A percentile compares a stretch with the other conserved stretches of the same genome.
phyloP scores from a whole-genome alignment of 1,140 invertebrate genomes.

The Bombus affinis region DNA sequence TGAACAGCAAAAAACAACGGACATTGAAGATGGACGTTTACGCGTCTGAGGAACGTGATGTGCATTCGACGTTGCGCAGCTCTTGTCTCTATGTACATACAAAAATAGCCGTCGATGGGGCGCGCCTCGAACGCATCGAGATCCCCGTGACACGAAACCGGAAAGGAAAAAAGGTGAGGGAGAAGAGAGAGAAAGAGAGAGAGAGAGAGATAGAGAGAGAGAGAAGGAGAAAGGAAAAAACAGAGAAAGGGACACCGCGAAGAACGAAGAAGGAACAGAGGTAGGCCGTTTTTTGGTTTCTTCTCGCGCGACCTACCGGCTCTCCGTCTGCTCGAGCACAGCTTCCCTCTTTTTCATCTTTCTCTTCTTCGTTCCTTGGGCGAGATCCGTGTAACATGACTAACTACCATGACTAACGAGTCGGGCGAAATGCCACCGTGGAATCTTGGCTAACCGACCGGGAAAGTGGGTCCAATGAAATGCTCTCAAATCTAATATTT shows the following conservation, averaged over 20 bases:
- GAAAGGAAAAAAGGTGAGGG: neutral
- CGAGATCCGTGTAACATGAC: constrained; percentile 71
- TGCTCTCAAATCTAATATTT: constrained; percentile 61
- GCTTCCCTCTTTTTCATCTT: constrained; percentile 38
- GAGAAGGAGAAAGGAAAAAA: neutral
- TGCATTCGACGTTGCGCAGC: constrained; percentile 72
- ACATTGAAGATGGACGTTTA: constrained; percentile 43
- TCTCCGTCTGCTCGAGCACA: neutral
- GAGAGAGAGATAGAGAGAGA: neutral
- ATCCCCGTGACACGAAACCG: constrained; percentile 33
- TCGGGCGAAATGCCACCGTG: constrained; percentile 74
- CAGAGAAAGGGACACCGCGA: neutral
- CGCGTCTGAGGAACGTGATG: constrained; percentile 58
- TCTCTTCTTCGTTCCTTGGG: constrained; percentile 47
- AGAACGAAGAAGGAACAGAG: constrained; percentile 24
- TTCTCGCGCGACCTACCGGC: constrained; percentile 17
- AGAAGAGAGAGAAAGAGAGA: neutral
- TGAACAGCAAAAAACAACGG: constrained; percentile 41
- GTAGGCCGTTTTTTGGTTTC: constrained; percentile 14
- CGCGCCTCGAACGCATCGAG: constrained; percentile 60
- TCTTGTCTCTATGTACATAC: constrained; percentile 61
- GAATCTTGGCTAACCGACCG: constrained; percentile 72
- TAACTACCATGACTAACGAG: constrained; percentile 80
- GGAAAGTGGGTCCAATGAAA: constrained; percentile 47
- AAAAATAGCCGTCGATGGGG: constrained; percentile 67